Evolutionary conservation across 2,888 invertebrate species (phyloP).

Genomic region (Leucoptera coffeella): DNA sequence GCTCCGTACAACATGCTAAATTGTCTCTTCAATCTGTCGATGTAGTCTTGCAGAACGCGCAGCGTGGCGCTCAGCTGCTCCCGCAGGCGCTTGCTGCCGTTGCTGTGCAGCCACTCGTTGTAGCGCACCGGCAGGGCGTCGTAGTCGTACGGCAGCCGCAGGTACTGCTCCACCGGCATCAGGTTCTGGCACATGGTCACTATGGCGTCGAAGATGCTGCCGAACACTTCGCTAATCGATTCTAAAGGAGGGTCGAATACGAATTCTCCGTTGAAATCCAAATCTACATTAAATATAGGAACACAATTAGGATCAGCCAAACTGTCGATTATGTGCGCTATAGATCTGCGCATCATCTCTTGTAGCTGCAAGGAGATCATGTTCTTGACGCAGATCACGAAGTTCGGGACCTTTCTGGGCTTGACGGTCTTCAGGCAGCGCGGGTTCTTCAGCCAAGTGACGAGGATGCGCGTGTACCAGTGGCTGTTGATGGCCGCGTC

Average conservation of each 20-base stretch:
- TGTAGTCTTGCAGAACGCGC: conserved; percentile 49
- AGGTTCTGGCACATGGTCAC: conserved; percentile 51
- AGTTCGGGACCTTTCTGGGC: conserved; percentile 22
- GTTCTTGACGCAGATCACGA: conserved; percentile 35
- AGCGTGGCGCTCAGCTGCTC: conserved; percentile 47
- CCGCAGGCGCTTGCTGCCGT: conserved; percentile 45
- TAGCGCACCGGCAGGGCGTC: conserved; percentile 53
- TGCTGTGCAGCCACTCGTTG: conserved; percentile 49
- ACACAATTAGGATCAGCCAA: conserved; percentile 46
- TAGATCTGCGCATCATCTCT: conserved; percentile 60
- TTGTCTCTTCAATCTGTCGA: conserved; percentile 39
- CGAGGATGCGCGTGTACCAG: conserved; percentile 33
- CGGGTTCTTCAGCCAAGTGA: conserved; percentile 42
- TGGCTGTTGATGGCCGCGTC: conserved; percentile 13
- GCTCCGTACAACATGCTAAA: conserved; percentile 53
- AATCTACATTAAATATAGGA: conserved; percentile 56
- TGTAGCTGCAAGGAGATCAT: conserved; percentile 56
- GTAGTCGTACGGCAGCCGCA: conserved; percentile 24
- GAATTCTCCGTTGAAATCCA: conserved; percentile 49
- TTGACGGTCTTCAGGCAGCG: conserved; percentile 33
- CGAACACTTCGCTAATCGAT: conserved; percentile 51
- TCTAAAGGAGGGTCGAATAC: conserved; percentile 54
- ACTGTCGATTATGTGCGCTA: conserved; percentile 54
- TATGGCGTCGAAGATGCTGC: conserved; percentile 51
- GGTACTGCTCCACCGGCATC: conserved; percentile 50